phyloP scores from a whole-genome alignment of 2,888 invertebrate species.

The Villa cingulata region DNA sequence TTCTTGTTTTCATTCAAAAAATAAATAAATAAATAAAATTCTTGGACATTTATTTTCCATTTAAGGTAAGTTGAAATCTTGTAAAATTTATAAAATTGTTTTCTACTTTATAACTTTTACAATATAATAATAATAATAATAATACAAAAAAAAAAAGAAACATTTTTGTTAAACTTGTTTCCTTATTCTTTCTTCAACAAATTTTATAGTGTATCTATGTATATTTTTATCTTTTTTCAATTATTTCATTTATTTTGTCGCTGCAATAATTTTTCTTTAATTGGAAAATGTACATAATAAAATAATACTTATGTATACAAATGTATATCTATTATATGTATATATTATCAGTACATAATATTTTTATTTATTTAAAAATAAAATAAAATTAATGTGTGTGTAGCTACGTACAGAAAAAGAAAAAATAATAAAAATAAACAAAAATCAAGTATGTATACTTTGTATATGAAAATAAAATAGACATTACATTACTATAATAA shows the following conservation, averaged over 20 bases:
- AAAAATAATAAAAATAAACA: no score
- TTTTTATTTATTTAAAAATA: no score
- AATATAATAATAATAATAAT: no score
- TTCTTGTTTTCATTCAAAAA: no score
- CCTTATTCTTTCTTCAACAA: not conserved
- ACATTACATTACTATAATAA: no score
- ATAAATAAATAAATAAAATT: not conserved
- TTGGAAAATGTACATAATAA: not conserved
- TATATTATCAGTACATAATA: no score
- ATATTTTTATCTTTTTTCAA: not conserved
- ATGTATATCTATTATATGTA: not conserved
- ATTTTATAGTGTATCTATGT: not conserved
- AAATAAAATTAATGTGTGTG: no score
- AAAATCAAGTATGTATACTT: no score
- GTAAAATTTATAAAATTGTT: not conserved
- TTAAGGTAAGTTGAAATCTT: not conserved
- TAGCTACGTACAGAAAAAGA: no score
- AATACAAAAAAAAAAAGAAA: no score
- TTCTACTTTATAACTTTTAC: not conserved
- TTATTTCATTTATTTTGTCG: not conserved
- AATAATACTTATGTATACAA: not conserved
- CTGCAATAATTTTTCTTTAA: not conserved
- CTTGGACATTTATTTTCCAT: not conserved
- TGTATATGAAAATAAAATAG: no score
- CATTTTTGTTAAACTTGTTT: not conserved